Conservation (phyloP, 2,797 vertebrate genomes). For the Astyanax mexicanus region DNA sequence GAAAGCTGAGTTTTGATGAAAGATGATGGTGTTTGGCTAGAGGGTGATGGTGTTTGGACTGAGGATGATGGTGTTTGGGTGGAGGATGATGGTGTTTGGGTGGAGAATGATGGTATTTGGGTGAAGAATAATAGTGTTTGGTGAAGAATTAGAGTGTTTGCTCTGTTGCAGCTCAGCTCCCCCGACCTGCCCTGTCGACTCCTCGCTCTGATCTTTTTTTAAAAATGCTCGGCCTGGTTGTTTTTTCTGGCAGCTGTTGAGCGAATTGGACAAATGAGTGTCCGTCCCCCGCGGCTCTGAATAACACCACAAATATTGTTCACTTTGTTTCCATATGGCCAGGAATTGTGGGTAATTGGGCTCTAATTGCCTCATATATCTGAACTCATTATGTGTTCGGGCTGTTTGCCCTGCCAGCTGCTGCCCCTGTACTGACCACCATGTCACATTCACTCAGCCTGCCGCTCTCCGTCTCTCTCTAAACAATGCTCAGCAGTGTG, state of each 20-base stretch:
- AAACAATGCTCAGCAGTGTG: background rate
- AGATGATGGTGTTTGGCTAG: too few relatives aligned
- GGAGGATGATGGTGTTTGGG: too few relatives aligned
- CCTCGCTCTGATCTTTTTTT: too few relatives aligned
- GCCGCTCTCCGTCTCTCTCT: background rate
- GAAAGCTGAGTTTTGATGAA: too few relatives aligned
- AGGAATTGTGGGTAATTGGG: conserved; percentile 28
- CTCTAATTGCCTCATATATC: conserved; percentile 9
- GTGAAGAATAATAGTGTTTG: too few relatives aligned
- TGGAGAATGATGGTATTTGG: too few relatives aligned
- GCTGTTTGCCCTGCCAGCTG: conserved; percentile 14
- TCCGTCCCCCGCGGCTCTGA: background rate
- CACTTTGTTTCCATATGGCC: conserved; percentile 18
- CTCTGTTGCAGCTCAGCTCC: too few relatives aligned
- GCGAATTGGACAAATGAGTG: background rate
- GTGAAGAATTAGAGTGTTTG: too few relatives aligned
- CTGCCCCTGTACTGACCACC: background rate
- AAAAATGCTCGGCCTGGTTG: background rate
- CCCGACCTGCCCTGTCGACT: background rate
- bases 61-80: too few relatives aligned
- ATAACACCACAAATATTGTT: conserved; percentile 5
- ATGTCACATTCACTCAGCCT: conserved; percentile 1
- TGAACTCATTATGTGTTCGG: background rate
- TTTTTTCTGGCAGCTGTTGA: background rate
- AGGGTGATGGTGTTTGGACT: too few relatives aligned